Evolutionary conservation across 2,113 vertebrate species (phyloP), one percentile per base, ranked within the genome.

Genomic region (Rhinoderma darwinii): DNA sequence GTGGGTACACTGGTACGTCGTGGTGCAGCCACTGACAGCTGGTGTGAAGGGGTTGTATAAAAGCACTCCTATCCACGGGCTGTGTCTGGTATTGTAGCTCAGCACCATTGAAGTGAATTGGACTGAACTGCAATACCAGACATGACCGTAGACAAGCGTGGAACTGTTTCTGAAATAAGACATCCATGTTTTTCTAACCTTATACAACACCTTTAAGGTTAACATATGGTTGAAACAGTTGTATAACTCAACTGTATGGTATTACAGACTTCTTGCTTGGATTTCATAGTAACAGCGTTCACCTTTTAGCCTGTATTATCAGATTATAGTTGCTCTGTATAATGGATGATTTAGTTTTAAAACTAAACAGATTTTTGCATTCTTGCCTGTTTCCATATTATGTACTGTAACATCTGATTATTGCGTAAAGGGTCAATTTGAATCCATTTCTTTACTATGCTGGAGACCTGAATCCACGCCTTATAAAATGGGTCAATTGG

Each of bases 401-500:
- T 76, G 25, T 76, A 76, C 27, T 30, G 4, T 50, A 18, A 18
- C 43, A 76, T 76, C 43, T 6, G 43, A 75, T 75, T 76, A 50
- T 76, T 76, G n/a, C 50, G 27, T 50, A 30, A 75, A 76, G 41
- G 74, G 74, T 76, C 11, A 50, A 20, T 50, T 51, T 47, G 47
- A 78, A 78, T 78, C 44, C 8, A 51, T 54, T 77, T 77, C 74
- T 77, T 77, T 32, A 30, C 43, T 18, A 32, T 30, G 32, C 47
- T 51, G n/a, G 18, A 78, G 75, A 51, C 75, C 27, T 35, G 75
- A 51, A 78, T 78, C 47, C 47, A 37, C 4, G 27, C 27, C 15
- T 32, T 54, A 35, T 51, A 54, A 76, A 78, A 35, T 78, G 75
- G 75, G 75, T 78, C 75, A 78, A 78, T 78, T 35, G 47, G 47